Conservation (phyloP, 2,888 invertebrate species). For the Actias luna region DNA sequence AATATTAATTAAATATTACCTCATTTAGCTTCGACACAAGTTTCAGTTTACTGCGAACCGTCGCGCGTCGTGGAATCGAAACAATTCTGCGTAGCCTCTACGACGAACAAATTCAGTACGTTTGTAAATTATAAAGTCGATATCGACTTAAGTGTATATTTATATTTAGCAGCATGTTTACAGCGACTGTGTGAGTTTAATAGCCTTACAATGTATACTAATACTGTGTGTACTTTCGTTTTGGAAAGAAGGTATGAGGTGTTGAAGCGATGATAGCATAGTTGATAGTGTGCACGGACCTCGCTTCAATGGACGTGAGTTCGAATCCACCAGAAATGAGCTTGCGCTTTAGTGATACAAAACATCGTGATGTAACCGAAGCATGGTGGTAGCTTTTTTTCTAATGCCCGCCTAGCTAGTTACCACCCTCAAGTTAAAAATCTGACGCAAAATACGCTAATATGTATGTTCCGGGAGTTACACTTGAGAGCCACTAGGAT, state of each 20-base stretch:
- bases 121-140: background rate
- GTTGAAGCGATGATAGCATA: background rate
- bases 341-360: no score
- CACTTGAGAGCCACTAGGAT: no score
- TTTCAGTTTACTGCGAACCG: background rate
- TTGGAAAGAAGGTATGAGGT: background rate
- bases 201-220: background rate
- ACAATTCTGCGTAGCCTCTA: background rate
- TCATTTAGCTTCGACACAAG: background rate
- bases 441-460: no score
- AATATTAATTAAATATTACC: background rate
- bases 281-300: background rate
- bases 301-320: no score
- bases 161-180: background rate
- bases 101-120: background rate
- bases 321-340: no score
- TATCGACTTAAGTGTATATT: conserved; percentile 2
- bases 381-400: no score
- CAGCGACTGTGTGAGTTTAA: background rate
- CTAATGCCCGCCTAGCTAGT: no score
- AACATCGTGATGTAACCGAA: no score
- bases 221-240: background rate
- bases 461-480: no score
- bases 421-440: no score
- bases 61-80: background rate